Evolutionary conservation across 2,888 invertebrate genomes (phyloP).

Genomic region (Machimus atricapillus): DNA sequence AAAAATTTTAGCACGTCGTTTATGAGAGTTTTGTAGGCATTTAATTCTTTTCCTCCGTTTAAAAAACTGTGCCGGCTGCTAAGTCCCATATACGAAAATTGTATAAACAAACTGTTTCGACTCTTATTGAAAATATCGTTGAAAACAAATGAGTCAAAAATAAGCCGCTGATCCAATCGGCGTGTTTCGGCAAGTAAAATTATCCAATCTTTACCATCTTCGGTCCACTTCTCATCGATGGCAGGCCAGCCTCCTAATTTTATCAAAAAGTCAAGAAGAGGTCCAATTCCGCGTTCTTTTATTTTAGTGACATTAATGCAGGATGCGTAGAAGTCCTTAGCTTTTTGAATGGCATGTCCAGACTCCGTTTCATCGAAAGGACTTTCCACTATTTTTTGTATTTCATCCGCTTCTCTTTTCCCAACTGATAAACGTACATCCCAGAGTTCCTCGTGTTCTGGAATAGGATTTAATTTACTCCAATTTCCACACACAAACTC

Average conservation of each 20-base stretch:
- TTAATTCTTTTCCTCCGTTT: background rate
- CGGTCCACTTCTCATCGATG: slow-evolving; percentile 8
- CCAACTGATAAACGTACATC: background rate
- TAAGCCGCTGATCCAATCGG: background rate
- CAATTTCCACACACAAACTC: background rate
- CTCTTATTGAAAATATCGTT: background rate
- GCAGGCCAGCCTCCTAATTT: slow-evolving; percentile 17
- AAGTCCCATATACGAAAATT: background rate
- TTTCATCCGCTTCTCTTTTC: background rate
- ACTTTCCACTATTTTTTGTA: background rate
- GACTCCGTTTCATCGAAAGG: background rate
- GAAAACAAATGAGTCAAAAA: slow-evolving; percentile 8
- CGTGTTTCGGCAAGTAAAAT: background rate
- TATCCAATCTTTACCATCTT: background rate
- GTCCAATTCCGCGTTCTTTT: background rate
- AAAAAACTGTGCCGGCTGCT: background rate
- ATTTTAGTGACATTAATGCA: background rate
- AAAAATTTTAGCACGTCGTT: background rate
- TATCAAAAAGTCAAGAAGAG: background rate
- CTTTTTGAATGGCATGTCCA: slow-evolving; percentile 1
- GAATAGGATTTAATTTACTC: background rate
- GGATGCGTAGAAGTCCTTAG: slow-evolving; percentile 8
- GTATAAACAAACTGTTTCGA: background rate
- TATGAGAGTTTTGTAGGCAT: slow-evolving; percentile 25
- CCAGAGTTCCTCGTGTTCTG: background rate